A percentile compares a stretch with the other conserved stretches of the same genome.
Evolutionary conservation across 2,113 vertebrate genomes (phyloP).

Genomic region (Serilophus lunatus): DNA sequence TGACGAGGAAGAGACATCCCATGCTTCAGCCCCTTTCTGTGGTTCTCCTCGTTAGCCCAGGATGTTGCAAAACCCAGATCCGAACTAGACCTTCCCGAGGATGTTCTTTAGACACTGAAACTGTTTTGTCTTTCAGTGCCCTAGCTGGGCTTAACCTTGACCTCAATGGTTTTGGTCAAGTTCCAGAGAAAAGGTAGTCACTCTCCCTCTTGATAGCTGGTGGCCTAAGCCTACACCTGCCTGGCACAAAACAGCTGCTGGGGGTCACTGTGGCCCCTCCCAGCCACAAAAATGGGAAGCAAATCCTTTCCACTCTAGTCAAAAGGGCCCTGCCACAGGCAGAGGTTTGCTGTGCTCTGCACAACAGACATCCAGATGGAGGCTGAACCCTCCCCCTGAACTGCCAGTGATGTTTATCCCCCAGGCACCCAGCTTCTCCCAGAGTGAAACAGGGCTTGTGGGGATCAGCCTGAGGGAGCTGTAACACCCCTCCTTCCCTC

Average conservation of each 20-base stretch:
- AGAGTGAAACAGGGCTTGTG: neutral
- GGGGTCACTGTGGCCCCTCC: accelerated
- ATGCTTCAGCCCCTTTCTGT: neutral
- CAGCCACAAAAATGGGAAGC: neutral
- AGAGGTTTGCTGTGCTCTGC: neutral
- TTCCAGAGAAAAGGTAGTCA: neutral
- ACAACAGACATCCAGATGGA: accelerated
- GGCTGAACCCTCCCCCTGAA: neutral
- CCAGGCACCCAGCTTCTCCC: neutral
- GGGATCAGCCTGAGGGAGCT: neutral
- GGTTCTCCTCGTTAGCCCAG: neutral
- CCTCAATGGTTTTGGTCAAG: neutral
- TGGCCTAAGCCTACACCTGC: neutral
- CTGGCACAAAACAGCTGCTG: neutral
- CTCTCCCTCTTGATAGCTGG: accelerated
- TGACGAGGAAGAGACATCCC: neutral
- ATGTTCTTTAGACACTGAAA: neutral
- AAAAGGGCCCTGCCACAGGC: neutral
- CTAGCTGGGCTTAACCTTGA: neutral
- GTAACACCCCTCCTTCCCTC: neutral
- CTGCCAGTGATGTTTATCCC: accelerated
- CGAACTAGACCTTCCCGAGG: neutral
- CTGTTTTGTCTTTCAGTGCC: neutral
- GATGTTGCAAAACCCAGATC: neutral
- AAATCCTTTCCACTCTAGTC: neutral